Evolutionary conservation across 2,888 invertebrate species (phyloP), one percentile per base, ranked within the genome.

Genomic region (Drosophila nr. perissopoda): DNA sequence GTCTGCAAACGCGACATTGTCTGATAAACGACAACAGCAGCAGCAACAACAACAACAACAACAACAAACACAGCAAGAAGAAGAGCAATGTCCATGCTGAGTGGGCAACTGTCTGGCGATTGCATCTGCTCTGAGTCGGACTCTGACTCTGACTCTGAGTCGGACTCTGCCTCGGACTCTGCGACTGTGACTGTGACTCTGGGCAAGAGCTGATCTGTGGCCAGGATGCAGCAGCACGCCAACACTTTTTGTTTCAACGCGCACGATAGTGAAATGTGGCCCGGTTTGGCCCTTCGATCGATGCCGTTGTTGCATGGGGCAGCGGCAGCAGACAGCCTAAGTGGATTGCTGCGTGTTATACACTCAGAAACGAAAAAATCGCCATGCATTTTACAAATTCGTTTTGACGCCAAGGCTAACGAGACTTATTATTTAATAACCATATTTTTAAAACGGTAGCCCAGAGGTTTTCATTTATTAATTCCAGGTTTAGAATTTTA

Each of bases 231-330:
- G 74, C 76, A 75, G 70, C 83, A 91, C 91, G 90, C 88, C 90
- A 91, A 90, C 91, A 89, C 91, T 86, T 89, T 90, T 89, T 86
- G 82, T 85, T 86, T 83, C 83, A 87, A 82, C 81, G 84, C 84
- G 82, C 82, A 83, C 76, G 79, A 86, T 79, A 84, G 83, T 80
- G 76, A 84, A 83, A 84, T 79, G 81, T 76, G 74, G 70, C 66
- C 73, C 79, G 75, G 70, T 74, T 73, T 74, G 53, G 61, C 73
- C 77, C 69, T 58, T 57, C 67, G 73, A 72, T 73, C 68, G 78
- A 57, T 66, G 61, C 53, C 51, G 54, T 33, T 48, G 74, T 27
- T 31, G 52, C 36, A 16, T 31, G 31, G 4, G 54, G 38, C 38
- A 48, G 64, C 56, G 33, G 70, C 59, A 88, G 81, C 80, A 83